Evolutionary conservation across 2,888 invertebrate species (phyloP).

Genomic region (Auanema freiburgensis): DNA sequence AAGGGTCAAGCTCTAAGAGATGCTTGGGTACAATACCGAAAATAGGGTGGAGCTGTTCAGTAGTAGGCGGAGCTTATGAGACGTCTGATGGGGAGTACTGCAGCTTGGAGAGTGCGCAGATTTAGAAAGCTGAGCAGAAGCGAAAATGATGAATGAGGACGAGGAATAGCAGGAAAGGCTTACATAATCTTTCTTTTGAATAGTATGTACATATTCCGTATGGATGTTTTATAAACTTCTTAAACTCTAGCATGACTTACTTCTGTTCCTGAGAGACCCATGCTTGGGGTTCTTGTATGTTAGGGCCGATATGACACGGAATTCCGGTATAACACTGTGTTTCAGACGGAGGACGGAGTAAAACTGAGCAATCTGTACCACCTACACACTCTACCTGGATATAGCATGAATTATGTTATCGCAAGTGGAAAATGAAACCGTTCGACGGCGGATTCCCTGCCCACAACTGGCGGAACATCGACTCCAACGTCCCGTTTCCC

Average conservation of each 20-base stretch:
- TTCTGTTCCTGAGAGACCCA: conserved; percentile 13
- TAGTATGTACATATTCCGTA: too few relatives aligned
- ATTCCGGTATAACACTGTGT: conserved; percentile 39
- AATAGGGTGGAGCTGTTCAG: too few relatives aligned
- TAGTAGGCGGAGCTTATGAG: too few relatives aligned
- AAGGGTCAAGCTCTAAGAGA: too few relatives aligned
- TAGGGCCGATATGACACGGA: conserved; percentile 25
- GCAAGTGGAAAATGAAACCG: conserved; percentile 3
- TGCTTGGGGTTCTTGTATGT: conserved; percentile 7
- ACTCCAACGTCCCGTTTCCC: conserved; percentile 45
- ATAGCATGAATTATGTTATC: background rate
- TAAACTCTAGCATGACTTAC: conserved; percentile 4
- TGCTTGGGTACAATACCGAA: too few relatives aligned
- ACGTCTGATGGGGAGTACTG: too few relatives aligned
- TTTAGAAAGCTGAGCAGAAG: too few relatives aligned
- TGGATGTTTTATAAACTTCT: too few relatives aligned
- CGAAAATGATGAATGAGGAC: too few relatives aligned
- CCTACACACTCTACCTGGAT: conserved; percentile 41
- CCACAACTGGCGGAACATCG: conserved; percentile 48
- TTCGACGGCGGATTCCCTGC: conserved; percentile 35
- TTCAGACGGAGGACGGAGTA: conserved; percentile 26
- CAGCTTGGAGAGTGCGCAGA: too few relatives aligned
- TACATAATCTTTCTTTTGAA: too few relatives aligned
- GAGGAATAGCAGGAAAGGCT: too few relatives aligned
- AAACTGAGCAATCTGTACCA: conserved; percentile 37